These are phyloP conservation scores for Cistogaster globosa DNA, from an alignment of 2,888 invertebrate genomes.

Conservation along the genomic window DNA sequence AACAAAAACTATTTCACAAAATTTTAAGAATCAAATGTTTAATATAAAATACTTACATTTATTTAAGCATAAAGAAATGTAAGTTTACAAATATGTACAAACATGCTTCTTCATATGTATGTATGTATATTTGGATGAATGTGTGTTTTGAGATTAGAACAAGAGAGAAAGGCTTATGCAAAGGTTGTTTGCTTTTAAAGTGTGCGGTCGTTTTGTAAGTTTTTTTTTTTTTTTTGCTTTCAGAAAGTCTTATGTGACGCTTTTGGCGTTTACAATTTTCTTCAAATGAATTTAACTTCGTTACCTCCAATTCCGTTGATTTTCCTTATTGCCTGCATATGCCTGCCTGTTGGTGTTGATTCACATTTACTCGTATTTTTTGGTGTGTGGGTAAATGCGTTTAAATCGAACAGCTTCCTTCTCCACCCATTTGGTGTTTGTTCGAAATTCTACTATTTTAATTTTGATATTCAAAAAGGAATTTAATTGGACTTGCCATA, in stretches of 20 bases:
- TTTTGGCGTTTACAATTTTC: constrained; percentile 70
- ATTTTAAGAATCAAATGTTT: constrained; percentile 52
- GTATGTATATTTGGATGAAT: no score
- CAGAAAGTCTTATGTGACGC: constrained; percentile 62
- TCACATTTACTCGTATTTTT: neutral
- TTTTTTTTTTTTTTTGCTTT: constrained; percentile 25
- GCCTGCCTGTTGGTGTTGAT: constrained; percentile 10
- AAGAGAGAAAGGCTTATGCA: constrained; percentile 21
- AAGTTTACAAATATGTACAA: neutral
- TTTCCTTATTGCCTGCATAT: constrained; percentile 36
- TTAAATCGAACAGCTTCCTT: constrained; percentile 51
- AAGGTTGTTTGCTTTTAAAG: constrained; percentile 36
- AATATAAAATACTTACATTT: constrained; percentile 25
- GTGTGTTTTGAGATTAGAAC: constrained; percentile 32
- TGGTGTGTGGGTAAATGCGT: constrained; percentile 25
- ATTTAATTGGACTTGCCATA: constrained; percentile 66
- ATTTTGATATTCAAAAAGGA: constrained; percentile 68
- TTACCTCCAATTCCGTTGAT: constrained; percentile 41
- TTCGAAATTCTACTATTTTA: constrained; percentile 59
- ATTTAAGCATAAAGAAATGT: constrained; percentile 32
- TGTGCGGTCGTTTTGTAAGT: constrained; percentile 71
- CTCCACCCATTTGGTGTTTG: constrained; percentile 70
- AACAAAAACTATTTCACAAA: constrained; percentile 16
- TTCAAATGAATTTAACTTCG: constrained; percentile 57
- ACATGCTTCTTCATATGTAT: neutral